A percentile compares a stretch with the other conserved stretches of the same genome.
These are phyloP conservation scores for Brachyopa scutellaris DNA, from an alignment of 2,888 invertebrate genomes.

Conservation along the genomic window DNA sequence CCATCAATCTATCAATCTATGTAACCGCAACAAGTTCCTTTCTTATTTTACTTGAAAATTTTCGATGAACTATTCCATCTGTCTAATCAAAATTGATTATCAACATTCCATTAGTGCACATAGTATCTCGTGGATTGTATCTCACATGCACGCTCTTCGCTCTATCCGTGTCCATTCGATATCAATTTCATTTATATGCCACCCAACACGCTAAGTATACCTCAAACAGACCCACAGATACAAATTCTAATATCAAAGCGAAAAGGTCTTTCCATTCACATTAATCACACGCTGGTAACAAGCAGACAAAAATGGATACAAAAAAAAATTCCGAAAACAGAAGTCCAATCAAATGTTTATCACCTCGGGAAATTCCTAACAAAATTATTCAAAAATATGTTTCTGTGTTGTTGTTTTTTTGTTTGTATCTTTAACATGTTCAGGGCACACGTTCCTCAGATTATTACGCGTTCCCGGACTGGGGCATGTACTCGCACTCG, in stretches of 20 bases:
- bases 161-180: slow-evolving; percentile 16
- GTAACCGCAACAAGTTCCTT: too few species aligned
- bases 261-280: slow-evolving; percentile 28
- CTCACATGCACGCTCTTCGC: slow-evolving; percentile 22
- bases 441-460: slow-evolving; percentile 37
- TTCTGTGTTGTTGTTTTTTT: too few species aligned
- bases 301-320: slow-evolving; percentile 11
- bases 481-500: neutral
- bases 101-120: slow-evolving; percentile 37
- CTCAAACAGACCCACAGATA: slow-evolving; percentile 8
- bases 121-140: too few species aligned
- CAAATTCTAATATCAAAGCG: slow-evolving; percentile 2
- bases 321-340: slow-evolving; percentile 26
- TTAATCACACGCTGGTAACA: slow-evolving; percentile 59
- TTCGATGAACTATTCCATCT: slow-evolving; percentile 19
- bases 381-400: slow-evolving; percentile 44
- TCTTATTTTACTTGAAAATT: too few species aligned
- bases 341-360: slow-evolving; percentile 66
- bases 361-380: slow-evolving; percentile 54
- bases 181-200: slow-evolving; percentile 50
- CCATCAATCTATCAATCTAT: neutral
- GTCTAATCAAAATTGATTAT: slow-evolving; percentile 61
- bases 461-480: too few species aligned
- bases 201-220: slow-evolving; percentile 49
- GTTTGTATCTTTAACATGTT: slow-evolving; percentile 27